Conservation (phyloP, 2,888 invertebrate genomes). For the Phengaris alcon region DNA sequence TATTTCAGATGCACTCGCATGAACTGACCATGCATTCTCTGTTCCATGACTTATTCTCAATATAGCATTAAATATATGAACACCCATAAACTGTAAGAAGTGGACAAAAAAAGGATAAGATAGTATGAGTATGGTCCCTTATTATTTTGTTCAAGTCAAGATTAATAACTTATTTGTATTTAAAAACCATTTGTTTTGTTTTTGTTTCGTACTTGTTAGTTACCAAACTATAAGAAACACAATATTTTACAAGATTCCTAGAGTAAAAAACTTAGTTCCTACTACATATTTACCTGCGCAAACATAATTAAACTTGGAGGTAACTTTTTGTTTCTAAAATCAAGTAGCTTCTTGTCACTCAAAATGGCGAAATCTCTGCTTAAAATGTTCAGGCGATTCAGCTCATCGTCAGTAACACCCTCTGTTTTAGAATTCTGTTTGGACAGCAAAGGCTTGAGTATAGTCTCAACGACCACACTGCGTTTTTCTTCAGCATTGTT, state of each 20-base stretch:
- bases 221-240: no score
- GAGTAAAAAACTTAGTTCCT: not conserved
- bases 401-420: slow-evolving; percentile 45
- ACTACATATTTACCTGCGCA: slow-evolving; percentile 82
- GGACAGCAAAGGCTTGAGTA: slow-evolving; percentile 70
- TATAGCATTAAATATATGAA: slow-evolving; percentile 87
- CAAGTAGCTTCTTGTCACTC: slow-evolving; percentile 64
- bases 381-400: slow-evolving; percentile 40
- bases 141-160: no score
- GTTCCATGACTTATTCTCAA: slow-evolving; percentile 65
- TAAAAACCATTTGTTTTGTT: no score
- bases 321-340: slow-evolving; percentile 86
- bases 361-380: slow-evolving; percentile 46
- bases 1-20: slow-evolving; percentile 84
- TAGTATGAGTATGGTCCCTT: not conserved
- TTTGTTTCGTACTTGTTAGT: no score
- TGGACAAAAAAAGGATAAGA: not conserved
- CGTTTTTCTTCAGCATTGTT: slow-evolving; percentile 82
- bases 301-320: slow-evolving; percentile 89
- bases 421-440: slow-evolving; percentile 64
- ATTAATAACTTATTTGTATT: no score
- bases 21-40: slow-evolving; percentile 84
- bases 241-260: no score
- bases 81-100: slow-evolving; percentile 86
- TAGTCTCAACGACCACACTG: slow-evolving; percentile 67